Evolutionary conservation across 2,113 vertebrate genomes (phyloP).

Genomic region (Vicugna pacos): DNA sequence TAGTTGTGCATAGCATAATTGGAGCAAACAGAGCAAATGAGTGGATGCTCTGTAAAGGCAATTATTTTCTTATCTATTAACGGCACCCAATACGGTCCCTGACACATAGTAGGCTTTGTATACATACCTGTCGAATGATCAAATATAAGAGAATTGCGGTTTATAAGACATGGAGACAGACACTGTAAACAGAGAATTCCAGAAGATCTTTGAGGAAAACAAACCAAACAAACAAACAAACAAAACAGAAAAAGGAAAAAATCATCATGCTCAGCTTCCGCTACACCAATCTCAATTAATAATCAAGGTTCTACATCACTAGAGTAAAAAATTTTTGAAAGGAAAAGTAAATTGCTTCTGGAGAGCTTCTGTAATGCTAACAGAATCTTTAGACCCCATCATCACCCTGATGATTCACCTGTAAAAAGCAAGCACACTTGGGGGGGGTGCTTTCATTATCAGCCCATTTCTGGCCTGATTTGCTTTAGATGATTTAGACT

Average conservation of each 20-base stretch:
- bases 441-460: slow-evolving; percentile 57
- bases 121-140: neutral
- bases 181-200: neutral
- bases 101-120: neutral
- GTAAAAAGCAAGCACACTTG: slow-evolving; percentile 57
- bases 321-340: slow-evolving; percentile 50
- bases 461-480: slow-evolving; percentile 71
- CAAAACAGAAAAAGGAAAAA: neutral
- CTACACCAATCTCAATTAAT: slow-evolving; percentile 58
- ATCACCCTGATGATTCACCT: slow-evolving; percentile 67
- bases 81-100: neutral
- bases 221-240: neutral
- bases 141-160: slow-evolving; percentile 15
- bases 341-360: slow-evolving; percentile 57
- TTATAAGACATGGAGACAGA: neutral
- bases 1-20: neutral
- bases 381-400: slow-evolving; percentile 68
- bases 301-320: slow-evolving; percentile 65
- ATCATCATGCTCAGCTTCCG: neutral
- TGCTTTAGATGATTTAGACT: slow-evolving; percentile 72
- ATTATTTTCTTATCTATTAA: neutral
- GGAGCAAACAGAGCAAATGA: neutral
- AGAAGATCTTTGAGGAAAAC: slow-evolving; percentile 50
- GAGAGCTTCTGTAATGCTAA: slow-evolving; percentile 75
- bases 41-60: neutral